Evolutionary conservation across 1,140 invertebrate species (phyloP).

Genomic region (Harlomillsia oculata): DNA sequence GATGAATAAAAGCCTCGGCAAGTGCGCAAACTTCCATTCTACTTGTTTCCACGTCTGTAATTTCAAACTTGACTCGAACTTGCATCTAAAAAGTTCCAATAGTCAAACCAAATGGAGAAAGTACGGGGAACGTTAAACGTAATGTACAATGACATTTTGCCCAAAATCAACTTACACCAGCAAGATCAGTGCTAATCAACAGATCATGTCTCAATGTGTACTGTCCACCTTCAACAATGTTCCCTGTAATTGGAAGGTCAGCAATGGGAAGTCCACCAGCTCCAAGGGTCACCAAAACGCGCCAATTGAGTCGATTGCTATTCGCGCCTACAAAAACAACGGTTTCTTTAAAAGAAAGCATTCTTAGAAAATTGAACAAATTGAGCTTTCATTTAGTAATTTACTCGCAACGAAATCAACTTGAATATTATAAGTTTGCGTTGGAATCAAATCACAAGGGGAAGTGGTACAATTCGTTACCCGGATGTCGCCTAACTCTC

Average conservation of each 20-base stretch:
- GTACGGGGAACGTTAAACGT: not conserved
- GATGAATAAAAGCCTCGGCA: not conserved
- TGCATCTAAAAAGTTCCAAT: not conserved
- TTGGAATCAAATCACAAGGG: not conserved
- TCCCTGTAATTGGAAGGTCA: constrained; percentile 1
- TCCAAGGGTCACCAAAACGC: constrained; percentile 1
- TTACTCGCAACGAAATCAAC: constrained; percentile 7
- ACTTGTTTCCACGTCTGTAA: not conserved
- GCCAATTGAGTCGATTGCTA: not conserved
- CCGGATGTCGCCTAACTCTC: not conserved
- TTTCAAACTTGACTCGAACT: constrained; percentile 9
- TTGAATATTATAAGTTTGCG: not conserved
- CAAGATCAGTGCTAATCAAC: not conserved
- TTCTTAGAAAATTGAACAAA: too few relatives aligned
- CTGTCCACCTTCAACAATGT: not conserved
- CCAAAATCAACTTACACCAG: not conserved
- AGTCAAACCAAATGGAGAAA: not conserved
- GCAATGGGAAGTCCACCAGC: not conserved
- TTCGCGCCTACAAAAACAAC: not conserved
- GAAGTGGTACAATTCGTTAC: not conserved
- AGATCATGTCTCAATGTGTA: not conserved
- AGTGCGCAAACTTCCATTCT: constrained; percentile 6
- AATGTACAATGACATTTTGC: not conserved
- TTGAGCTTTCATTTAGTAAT: too few relatives aligned
- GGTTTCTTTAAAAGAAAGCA: not conserved